Conservation (phyloP, 2,113 vertebrate genomes). For the Archilochus colubris region DNA sequence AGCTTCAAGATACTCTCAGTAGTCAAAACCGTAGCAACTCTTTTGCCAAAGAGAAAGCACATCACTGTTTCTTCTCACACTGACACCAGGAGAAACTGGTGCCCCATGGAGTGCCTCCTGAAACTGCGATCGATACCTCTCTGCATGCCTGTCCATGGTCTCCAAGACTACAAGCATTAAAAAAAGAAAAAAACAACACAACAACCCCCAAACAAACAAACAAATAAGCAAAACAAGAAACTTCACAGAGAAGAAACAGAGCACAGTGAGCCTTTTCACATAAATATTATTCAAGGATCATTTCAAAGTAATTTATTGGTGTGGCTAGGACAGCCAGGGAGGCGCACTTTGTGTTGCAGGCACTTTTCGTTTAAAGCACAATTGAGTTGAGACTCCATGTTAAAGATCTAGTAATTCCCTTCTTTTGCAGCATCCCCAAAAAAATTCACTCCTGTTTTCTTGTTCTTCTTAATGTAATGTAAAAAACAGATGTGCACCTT, state of each 20-base stretch:
- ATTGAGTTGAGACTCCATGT: not conserved
- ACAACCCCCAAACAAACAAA: no score
- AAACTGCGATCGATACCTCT: not conserved
- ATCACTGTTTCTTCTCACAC: not conserved
- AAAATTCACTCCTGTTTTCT: not conserved
- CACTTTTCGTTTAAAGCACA: not conserved
- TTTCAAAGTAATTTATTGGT: not conserved
- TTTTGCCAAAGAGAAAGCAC: not conserved
- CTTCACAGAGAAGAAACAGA: not conserved
- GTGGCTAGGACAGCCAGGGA: not conserved
- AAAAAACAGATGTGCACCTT: constrained; percentile 1
- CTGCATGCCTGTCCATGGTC: not conserved
- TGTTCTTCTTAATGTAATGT: not conserved
- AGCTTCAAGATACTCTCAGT: not conserved
- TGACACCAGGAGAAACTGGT: not conserved
- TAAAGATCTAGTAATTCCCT: not conserved
- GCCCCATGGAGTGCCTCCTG: not conserved
- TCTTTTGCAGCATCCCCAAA: not conserved
- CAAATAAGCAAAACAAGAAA: not conserved
- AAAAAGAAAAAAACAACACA: not conserved
- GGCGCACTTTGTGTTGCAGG: not conserved
- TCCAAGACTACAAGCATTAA: not conserved
- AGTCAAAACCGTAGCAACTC: not conserved
- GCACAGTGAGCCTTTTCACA: not conserved
- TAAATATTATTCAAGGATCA: not conserved